phyloP scores from a whole-genome alignment of 2,113 vertebrate genomes.

The Cebidichthys violaceus region DNA sequence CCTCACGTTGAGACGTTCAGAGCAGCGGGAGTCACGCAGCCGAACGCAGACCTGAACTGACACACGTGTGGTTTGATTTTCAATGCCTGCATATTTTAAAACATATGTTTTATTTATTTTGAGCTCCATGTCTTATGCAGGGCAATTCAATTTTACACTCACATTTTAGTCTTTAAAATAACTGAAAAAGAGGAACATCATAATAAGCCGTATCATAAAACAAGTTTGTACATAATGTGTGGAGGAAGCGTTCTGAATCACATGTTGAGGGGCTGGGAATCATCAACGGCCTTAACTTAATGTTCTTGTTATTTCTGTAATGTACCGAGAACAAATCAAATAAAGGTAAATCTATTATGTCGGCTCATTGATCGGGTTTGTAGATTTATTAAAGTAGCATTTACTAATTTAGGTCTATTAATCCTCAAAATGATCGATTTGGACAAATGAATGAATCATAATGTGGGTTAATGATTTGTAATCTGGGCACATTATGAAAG shows the following conservation, averaged over 20 bases:
- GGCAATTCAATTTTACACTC: background rate
- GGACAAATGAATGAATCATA: background rate
- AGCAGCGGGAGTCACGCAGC: conserved; percentile 3
- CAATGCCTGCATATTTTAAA: background rate
- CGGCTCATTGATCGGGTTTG: background rate
- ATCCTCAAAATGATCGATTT: too few relatives aligned
- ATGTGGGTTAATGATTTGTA: background rate
- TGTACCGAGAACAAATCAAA: too few relatives aligned
- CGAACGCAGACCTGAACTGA: background rate
- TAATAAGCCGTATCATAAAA: background rate
- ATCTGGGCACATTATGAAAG: background rate
- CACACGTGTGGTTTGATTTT: background rate
- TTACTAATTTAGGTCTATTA: too few relatives aligned
- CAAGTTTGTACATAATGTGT: background rate
- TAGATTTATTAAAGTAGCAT: too few relatives aligned
- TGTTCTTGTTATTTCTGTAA: background rate
- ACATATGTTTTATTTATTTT: background rate
- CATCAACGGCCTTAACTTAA: background rate
- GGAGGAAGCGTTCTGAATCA: background rate
- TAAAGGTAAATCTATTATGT: background rate
- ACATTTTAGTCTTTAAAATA: background rate
- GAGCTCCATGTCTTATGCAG: background rate
- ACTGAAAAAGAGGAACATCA: background rate
- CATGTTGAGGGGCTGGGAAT: background rate
- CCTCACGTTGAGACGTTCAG: too few relatives aligned